phyloP scores from a whole-genome alignment of 2,888 invertebrate species.

The Orchestes rusci region DNA sequence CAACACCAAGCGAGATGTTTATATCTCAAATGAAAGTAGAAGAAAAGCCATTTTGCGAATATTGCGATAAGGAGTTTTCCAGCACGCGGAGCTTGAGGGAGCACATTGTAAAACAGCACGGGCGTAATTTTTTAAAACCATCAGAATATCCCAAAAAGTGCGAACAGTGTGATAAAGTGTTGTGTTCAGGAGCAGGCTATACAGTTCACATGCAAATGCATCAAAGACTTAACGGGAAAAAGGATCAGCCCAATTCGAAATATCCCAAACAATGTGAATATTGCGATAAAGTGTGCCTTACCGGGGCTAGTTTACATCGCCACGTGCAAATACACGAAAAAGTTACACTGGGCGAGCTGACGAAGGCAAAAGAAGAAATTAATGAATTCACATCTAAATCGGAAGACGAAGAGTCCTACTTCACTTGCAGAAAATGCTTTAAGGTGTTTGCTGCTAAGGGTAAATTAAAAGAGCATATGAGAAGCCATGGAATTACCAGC shows the following conservation, averaged over 20 bases:
- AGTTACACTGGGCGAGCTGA: slow-evolving; percentile 18
- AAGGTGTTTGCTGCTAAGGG: slow-evolving; percentile 45
- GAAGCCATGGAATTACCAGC: slow-evolving; percentile 44
- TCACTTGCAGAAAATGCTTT: slow-evolving; percentile 47
- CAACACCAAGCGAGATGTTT: too few species aligned
- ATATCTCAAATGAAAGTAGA: too few species aligned
- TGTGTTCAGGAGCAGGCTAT: slow-evolving; percentile 35
- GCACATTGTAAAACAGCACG: slow-evolving; percentile 37
- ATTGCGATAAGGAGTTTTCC: slow-evolving; percentile 48
- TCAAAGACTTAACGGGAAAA: slow-evolving; percentile 27
- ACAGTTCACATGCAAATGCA: slow-evolving; percentile 39
- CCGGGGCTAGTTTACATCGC: slow-evolving; percentile 35
- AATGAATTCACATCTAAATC: slow-evolving; percentile 16
- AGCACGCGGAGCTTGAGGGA: slow-evolving; percentile 35
- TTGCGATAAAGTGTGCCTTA: slow-evolving; percentile 36
- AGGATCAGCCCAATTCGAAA: slow-evolving; percentile 13
- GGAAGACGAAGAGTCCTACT: slow-evolving; percentile 37
- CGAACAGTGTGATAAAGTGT: slow-evolving; percentile 35
- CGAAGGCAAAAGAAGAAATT: slow-evolving; percentile 14
- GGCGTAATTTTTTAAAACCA: slow-evolving; percentile 25
- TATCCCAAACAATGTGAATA: slow-evolving; percentile 37
- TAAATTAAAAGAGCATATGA: slow-evolving; percentile 45
- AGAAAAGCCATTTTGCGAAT: slow-evolving; percentile 41
- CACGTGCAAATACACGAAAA: slow-evolving; percentile 40
- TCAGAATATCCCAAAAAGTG: slow-evolving; percentile 36